Evolutionary conservation across 1,140 invertebrate genomes (phyloP).

Genomic region (Achatina immaculata): DNA sequence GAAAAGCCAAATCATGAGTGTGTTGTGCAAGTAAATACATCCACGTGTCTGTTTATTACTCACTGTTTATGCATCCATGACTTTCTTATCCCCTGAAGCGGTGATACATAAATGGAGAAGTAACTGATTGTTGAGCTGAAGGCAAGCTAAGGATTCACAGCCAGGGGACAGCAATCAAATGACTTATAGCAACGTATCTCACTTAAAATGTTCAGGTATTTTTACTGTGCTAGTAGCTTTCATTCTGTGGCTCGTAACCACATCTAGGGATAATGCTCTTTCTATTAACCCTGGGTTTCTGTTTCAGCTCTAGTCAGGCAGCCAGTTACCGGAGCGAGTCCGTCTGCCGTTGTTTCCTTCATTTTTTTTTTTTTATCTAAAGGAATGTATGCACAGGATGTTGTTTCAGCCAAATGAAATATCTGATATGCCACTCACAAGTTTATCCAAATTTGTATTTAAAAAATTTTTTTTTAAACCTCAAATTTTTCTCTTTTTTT

Average conservation of each 20-base stretch:
- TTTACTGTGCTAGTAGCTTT: slow-evolving; percentile 41
- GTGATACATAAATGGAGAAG: slow-evolving; percentile 39
- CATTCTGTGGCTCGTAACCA: slow-evolving; percentile 25
- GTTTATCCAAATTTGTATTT: no score
- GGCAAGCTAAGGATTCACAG: slow-evolving; percentile 38
- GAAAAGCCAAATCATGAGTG: background rate
- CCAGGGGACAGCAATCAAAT: slow-evolving; percentile 39
- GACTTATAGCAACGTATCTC: slow-evolving; percentile 38
- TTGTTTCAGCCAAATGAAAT: no score
- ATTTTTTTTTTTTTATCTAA: no score
- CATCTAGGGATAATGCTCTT: background rate
- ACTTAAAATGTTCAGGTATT: slow-evolving; percentile 43
- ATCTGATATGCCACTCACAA: no score
- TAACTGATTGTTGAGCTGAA: slow-evolving; percentile 40
- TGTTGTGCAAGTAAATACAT: background rate
- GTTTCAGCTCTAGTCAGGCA: background rate
- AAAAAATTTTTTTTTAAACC: no score
- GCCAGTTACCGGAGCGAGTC: no score
- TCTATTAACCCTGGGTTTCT: background rate
- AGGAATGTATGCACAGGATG: no score
- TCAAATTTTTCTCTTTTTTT: no score
- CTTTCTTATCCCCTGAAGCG: slow-evolving; percentile 43
- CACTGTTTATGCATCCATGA: slow-evolving; percentile 32
- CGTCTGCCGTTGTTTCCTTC: no score
- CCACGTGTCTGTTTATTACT: slow-evolving; percentile 23